These are phyloP conservation scores for Larimichthys crocea DNA, from an alignment of 2,113 vertebrate genomes.

Conservation along the genomic window DNA sequence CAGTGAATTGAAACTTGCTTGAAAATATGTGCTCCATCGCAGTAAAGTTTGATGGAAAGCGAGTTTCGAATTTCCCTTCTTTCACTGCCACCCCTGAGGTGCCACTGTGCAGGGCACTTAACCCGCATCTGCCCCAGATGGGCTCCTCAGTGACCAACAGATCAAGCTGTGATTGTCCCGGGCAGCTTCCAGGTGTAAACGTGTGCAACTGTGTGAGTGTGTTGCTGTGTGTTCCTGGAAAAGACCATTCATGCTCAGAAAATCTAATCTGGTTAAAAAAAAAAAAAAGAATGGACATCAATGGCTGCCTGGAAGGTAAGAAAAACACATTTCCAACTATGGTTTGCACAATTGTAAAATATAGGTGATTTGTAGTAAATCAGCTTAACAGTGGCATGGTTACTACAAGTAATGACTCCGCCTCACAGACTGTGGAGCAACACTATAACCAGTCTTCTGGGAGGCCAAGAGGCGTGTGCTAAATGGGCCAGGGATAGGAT, in stretches of 20 bases:
- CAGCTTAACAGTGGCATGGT: conserved; percentile 37
- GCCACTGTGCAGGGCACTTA: conserved; percentile 14
- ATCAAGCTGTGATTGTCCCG: conserved; percentile 5
- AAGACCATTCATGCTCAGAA: neutral
- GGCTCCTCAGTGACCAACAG: neutral
- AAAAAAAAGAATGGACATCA: neutral
- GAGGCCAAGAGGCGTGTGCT: conserved; percentile 72
- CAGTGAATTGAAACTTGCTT: neutral
- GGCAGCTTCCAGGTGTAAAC: conserved; percentile 34
- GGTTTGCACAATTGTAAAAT: conserved; percentile 23
- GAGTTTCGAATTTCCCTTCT: neutral
- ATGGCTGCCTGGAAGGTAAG: conserved; percentile 14
- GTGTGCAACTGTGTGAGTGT: conserved; percentile 8
- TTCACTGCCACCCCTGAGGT: neutral
- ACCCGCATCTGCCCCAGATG: neutral
- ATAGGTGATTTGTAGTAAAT: conserved; percentile 46
- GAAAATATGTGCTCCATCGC: neutral
- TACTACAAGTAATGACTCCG: conserved; percentile 34
- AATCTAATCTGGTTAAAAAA: conserved; percentile 1
- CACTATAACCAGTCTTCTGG: conserved; percentile 62
- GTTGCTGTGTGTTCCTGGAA: conserved; percentile 4
- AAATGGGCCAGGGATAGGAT: conserved; percentile 73
- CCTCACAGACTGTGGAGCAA: conserved; percentile 50
- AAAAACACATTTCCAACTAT: neutral
- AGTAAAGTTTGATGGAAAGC: neutral